phyloP scores from a whole-genome alignment of 2,797 vertebrate species.

The Ataeniobius toweri region DNA sequence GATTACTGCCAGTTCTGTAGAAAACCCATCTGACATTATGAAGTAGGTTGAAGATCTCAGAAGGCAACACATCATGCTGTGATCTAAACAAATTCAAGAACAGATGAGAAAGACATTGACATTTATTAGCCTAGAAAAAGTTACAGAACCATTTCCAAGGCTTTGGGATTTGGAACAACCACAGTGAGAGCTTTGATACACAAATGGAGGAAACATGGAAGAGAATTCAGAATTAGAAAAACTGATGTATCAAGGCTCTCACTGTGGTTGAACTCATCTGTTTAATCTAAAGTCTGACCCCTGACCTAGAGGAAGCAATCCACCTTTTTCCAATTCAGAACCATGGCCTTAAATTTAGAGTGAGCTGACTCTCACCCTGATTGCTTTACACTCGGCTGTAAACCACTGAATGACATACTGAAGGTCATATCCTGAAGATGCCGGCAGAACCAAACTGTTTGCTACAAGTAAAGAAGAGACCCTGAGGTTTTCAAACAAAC shows the following conservation, averaged over 20 bases:
- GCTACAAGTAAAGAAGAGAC: not conserved
- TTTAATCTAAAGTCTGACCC: not conserved
- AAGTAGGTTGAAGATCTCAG: not conserved
- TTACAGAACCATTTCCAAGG: not conserved
- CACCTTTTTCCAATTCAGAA: not conserved
- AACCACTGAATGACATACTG: not conserved
- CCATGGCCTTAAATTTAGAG: not conserved
- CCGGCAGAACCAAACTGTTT: not conserved
- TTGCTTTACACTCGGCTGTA: not conserved
- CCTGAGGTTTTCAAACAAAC: not conserved
- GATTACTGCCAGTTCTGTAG: not conserved
- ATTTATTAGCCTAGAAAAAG: not conserved
- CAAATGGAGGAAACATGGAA: not conserved
- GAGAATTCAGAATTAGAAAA: not conserved
- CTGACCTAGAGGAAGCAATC: not conserved
- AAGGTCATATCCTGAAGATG: slow-evolving; percentile 1
- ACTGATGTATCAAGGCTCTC: too few relatives aligned
- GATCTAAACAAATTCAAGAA: too few relatives aligned
- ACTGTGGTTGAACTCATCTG: not conserved
- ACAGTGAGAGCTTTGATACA: too few relatives aligned
- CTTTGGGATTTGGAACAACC: not conserved
- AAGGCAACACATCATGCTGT: too few relatives aligned
- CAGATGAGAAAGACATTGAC: not conserved
- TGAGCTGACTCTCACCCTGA: not conserved
- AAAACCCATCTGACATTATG: not conserved